Base-by-base conservation (phyloP, 2,113 vertebrate genomes). In the Triplophysa dalaica region DNA sequence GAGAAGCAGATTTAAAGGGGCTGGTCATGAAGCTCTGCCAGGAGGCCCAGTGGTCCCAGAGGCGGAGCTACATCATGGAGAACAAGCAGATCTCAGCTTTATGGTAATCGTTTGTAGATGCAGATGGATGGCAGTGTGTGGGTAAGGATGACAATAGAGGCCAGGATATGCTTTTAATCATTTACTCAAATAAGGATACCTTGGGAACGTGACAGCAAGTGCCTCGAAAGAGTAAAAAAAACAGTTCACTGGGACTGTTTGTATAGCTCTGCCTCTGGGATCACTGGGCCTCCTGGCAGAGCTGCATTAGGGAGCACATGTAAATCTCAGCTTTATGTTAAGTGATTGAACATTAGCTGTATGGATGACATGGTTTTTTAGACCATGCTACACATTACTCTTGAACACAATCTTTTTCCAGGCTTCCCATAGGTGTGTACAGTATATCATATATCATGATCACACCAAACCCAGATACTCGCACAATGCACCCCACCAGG, bases 261-360 rank as follows among this genome's bases (percentile, higher is more conserved):
- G 0, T 77, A 26, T 45, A 77, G 74, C 74, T 52, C 62, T 13
- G 4, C 69, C 48, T 64, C 61, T 73, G 68, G 50, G 61, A 77
- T 19, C 52, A 64, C 14, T 22, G 45, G 6, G 58, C 21, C 54
- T 12, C 65, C 8, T 2, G 22, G 68, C 11, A 5, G 67, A 50
- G 22, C 60, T 79, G 67, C 58, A 52, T 33, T 43, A 70, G 41
- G 26, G 61, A 70, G 21, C 52, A 10, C 17, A 38, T 76, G 75
- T 21, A 50, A 54, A 77, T 21, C 60, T 48, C 17, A 63, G 43
- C 43, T 24, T 62, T 62, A 45, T 45, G 7, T 1, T 2, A 21
- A 10, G 19, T 9, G 54, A 58, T n/a, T 19, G 12, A 62, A 7
- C 33, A 38, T 38, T 38, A 22, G 33, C 14, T 75, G n/a, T 45